Evolutionary conservation across 2,888 invertebrate species (phyloP), one percentile per base, ranked within the genome.

Genomic region (Smittia sp.): DNA sequence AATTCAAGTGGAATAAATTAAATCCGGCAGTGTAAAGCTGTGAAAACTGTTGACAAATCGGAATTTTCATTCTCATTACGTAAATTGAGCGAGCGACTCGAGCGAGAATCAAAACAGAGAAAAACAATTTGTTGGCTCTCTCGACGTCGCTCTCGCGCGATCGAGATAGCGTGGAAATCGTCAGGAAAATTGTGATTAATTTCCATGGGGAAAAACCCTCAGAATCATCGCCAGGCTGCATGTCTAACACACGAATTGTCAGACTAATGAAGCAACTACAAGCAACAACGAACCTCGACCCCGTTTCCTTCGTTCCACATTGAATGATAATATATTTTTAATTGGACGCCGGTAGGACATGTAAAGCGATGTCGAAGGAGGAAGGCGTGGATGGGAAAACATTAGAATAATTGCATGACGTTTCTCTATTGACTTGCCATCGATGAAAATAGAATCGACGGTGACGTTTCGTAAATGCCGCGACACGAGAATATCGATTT

Each of bases 1-100:
- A 58, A 58, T 58, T 18, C 58, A 58, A 58, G 58, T 58, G 58
- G 22, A 46, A 58, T 58, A 58, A 58, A 58, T 18, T 58, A 58
- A 39, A 46, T 46, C 15, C 46, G 46, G 15, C 46, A 11, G 32
- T 11, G 46, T 3, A 58, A 58, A 58, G n/a, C 11, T n/a, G 22
- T 58, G 58, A n/a, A 58, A 58, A 58, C n/a, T 46, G 46, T 46
- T 46, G 22, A 46, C 2, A 2, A 58, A 58, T n/a, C 3, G 18
- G 22, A 58, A 7, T 58, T 58, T 58, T 58, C 46, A 2, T 46
- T 6, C 46, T 46, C 58, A 58, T 58, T 58, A 58, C 58, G 58
- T 22, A 58, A 46, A 46, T 13, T n/a, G 46, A 46, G 46, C n/a
- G n/a, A n/a, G n/a, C n/a, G n/a, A n/a, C n/a, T n/a, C n/a, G n/a